Evolutionary conservation across 2,113 vertebrate genomes (phyloP).

Genomic region (Sebastes schlegelii): DNA sequence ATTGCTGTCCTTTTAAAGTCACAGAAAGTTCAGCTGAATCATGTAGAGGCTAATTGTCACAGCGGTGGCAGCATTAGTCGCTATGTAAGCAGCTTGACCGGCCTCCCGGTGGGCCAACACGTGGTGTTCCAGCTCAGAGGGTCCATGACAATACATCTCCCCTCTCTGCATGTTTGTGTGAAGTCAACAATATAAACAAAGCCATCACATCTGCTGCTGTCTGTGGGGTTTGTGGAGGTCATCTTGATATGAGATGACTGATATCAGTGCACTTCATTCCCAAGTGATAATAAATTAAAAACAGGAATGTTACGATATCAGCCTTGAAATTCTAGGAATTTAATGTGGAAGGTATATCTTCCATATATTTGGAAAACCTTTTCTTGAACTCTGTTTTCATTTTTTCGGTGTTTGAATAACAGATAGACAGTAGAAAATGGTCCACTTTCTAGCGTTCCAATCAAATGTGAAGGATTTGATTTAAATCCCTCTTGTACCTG

Average conservation of each 20-base stretch:
- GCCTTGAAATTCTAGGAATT: neutral
- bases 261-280: neutral
- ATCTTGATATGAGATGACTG: no score
- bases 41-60: constrained; percentile 44
- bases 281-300: neutral
- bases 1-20: neutral
- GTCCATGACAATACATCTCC: constrained; percentile 13
- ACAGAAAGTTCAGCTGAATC: neutral
- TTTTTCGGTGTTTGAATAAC: neutral
- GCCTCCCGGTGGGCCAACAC: constrained; percentile 40
- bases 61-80: constrained; percentile 17
- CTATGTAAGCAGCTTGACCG: constrained; percentile 26
- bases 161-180: neutral
- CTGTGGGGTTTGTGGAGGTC: neutral
- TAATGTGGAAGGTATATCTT: neutral
- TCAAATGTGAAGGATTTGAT: neutral
- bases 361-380: neutral
- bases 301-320: neutral
- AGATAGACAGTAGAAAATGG: no score
- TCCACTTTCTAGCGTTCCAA: neutral
- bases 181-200: constrained; percentile 36
- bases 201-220: neutral
- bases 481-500: neutral
- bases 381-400: neutral
- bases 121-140: constrained; percentile 44